Evolutionary conservation across 1,140 invertebrate genomes (phyloP), one percentile per base, ranked within the genome.

Genomic region (Brachystomella parvula): DNA sequence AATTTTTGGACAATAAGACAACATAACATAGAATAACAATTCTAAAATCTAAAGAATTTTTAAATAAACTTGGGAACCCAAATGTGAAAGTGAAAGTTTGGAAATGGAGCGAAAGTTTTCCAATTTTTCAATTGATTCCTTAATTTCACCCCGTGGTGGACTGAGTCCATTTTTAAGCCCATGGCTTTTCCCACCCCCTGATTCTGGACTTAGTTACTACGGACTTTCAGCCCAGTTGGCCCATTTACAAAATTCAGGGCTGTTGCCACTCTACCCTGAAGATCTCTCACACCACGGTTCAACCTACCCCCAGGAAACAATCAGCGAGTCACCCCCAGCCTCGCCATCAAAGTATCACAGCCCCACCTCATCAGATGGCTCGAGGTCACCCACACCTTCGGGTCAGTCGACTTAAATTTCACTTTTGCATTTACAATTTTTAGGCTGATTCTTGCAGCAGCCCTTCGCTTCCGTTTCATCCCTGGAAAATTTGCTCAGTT

Each of bases 71-170:
- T 44, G 21, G 30, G 39, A 29, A 12, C 28, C 21, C 19, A 30
- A 33, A 26, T n/a, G 35, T 21, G 39, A 60, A 12, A 47, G 2
- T 24, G 57, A 68, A 30, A 71, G 64, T 64, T 66, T 68, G 70
- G 66, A 68, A 31, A 28, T 47, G 17, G 65, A 67, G 33, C 60
- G n/a, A n/a, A 24, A 65, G n/a, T 73, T 73, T 49, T 73, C 71
- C 17, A 73, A 73, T 67, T 73, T 73, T 56, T 73, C 71, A 30
- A 73, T 73, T 39, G 71, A 73, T 29, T 63, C 71, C 2, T 63
- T 73, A 26, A 73, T 73, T 47, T 73, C 71, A 31, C 71, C 71
- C 0, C 44, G 71, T 56, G 24, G 49, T 12, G 49, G 49, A 70
- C 64, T 66, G 31, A 65, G 44, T 69, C 66, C 56, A 47, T 30